A percentile compares a stretch with the other conserved stretches of the same genome.
These are phyloP conservation scores for Microplitis manilae DNA, from an alignment of 2,888 invertebrate genomes.

Conservation along the genomic window DNA sequence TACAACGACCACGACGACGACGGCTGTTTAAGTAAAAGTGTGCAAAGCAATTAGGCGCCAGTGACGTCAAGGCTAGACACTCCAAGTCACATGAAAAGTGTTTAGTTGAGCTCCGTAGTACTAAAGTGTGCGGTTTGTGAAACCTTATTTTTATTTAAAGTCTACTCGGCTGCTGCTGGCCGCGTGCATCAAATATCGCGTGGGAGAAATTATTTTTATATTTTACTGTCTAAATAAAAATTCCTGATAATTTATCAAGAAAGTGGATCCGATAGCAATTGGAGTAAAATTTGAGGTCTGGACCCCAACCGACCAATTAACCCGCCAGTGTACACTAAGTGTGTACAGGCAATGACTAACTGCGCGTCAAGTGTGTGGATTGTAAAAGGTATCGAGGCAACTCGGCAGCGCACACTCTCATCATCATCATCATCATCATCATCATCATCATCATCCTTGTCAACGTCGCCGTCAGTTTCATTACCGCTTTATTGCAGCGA, in stretches of 20 bases:
- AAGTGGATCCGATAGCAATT: neutral
- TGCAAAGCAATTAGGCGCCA: constrained; percentile 63
- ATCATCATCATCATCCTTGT: constrained; percentile 3
- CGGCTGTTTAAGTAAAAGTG: constrained; percentile 47
- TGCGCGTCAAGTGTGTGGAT: constrained; percentile 61
- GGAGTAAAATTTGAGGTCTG: neutral
- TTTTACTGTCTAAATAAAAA: too few relatives aligned
- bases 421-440: constrained; percentile 1
- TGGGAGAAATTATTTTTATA: too few relatives aligned
- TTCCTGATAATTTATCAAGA: too few relatives aligned
- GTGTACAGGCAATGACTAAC: constrained; percentile 64
- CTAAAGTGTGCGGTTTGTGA: neutral
- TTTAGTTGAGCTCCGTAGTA: neutral
- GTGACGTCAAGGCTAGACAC: constrained; percentile 56
- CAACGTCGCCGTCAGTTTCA: constrained; percentile 3
- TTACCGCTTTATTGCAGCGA: neutral
- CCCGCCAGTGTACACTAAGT: constrained; percentile 30
- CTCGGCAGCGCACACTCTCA: neutral
- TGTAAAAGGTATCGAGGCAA: constrained; percentile 57
- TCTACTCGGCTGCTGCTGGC: neutral
- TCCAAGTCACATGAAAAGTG: neutral
- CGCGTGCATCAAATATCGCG: too few relatives aligned
- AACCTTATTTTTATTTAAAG: neutral
- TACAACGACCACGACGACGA: constrained; percentile 30
- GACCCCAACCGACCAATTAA: constrained; percentile 14